Conservation (phyloP, 1,140 invertebrate genomes). For the Heliconius congener region DNA sequence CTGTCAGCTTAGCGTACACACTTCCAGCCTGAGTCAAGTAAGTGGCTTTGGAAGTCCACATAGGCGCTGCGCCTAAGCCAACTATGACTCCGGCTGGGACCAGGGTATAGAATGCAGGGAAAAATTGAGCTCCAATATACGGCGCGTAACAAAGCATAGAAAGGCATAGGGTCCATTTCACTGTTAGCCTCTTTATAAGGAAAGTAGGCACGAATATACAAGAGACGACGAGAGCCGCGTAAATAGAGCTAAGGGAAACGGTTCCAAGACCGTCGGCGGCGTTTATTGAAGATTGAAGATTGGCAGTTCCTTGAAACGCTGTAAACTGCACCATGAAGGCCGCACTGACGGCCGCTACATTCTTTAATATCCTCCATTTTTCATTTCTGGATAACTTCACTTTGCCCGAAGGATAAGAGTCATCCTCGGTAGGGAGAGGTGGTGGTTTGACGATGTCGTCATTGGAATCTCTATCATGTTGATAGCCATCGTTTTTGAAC, state of each 20-base stretch:
- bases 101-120: slow-evolving; percentile 93
- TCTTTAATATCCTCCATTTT: slow-evolving; percentile 94
- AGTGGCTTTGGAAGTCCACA: slow-evolving; percentile 98
- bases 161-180: slow-evolving; percentile 96
- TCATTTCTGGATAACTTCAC: slow-evolving; percentile 89
- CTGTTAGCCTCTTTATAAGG: slow-evolving; percentile 93
- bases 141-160: slow-evolving; percentile 96
- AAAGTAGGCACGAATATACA: slow-evolving; percentile 96
- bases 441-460: slow-evolving; percentile 84
- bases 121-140: slow-evolving; percentile 96
- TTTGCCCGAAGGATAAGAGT: slow-evolving; percentile 86
- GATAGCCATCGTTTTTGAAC: slow-evolving; percentile 87
- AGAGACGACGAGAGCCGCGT: slow-evolving; percentile 93
- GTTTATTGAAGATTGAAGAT: slow-evolving; percentile 94
- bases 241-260: slow-evolving; percentile 92
- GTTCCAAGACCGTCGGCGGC: slow-evolving; percentile 91
- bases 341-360: slow-evolving; percentile 91
- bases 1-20: slow-evolving; percentile 93
- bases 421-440: slow-evolving; percentile 84
- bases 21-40: slow-evolving; percentile 96
- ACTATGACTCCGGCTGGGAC: slow-evolving; percentile 94
- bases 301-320: slow-evolving; percentile 94
- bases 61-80: slow-evolving; percentile 95
- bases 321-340: slow-evolving; percentile 97
- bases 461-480: slow-evolving; percentile 81